Percentiles rank a stretch among this genome's conserved stretches.
Conservation (phyloP, 2,113 vertebrate genomes). For the Pseudorectes ferrugineus region DNA sequence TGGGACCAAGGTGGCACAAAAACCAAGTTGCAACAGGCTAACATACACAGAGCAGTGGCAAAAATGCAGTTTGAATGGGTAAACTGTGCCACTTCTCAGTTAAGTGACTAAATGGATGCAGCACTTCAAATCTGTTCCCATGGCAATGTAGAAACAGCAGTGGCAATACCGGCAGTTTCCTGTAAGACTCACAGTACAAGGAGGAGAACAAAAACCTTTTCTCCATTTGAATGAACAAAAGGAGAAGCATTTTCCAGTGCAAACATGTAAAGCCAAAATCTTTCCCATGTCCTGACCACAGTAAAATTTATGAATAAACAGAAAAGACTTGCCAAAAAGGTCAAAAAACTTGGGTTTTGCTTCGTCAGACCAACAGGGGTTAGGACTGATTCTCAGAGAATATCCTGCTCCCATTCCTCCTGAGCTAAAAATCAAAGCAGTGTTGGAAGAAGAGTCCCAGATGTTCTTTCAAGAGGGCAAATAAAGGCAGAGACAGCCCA, state of each 20-base stretch:
- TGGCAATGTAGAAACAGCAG: slow-evolving; percentile 45
- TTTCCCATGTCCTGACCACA: slow-evolving; percentile 57
- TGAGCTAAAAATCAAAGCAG: slow-evolving; percentile 33
- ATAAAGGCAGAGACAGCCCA: neutral
- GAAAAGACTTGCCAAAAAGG: slow-evolving; percentile 40
- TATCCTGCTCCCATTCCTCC: slow-evolving; percentile 23
- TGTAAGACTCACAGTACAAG: neutral
- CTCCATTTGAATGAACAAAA: slow-evolving; percentile 59
- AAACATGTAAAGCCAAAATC: slow-evolving; percentile 57
- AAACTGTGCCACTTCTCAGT: slow-evolving; percentile 37
- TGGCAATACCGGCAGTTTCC: slow-evolving; percentile 29
- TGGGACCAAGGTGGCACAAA: neutral
- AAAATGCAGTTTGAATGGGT: neutral
- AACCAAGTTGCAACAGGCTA: neutral
- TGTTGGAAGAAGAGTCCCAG: slow-evolving; percentile 25
- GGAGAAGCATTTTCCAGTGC: slow-evolving; percentile 43
- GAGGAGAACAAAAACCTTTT: slow-evolving; percentile 56
- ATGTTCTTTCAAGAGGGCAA: slow-evolving; percentile 5
- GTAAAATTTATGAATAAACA: slow-evolving; percentile 64
- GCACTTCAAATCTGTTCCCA: slow-evolving; percentile 60
- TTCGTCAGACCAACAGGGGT: slow-evolving; percentile 34
- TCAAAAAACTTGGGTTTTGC: slow-evolving; percentile 36
- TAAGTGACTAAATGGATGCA: slow-evolving; percentile 53
- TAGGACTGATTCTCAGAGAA: slow-evolving; percentile 26
- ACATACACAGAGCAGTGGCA: neutral